phyloP scores from a whole-genome alignment of 2,113 vertebrate species.

The Manacus vitellinus region DNA sequence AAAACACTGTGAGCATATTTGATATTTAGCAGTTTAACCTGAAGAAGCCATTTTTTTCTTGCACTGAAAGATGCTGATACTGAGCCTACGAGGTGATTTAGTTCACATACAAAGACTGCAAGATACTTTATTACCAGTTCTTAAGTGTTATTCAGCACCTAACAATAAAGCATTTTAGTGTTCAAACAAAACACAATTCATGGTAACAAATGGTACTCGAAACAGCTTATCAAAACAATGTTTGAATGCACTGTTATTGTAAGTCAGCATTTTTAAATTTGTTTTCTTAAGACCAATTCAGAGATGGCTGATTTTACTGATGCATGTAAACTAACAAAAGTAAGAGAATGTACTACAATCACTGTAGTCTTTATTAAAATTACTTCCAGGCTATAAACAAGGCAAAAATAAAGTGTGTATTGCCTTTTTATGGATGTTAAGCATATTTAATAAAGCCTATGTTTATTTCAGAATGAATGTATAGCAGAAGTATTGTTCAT shows the following conservation, averaged over 20 bases:
- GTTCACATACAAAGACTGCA: background rate
- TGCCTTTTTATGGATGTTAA: background rate
- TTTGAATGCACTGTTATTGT: background rate
- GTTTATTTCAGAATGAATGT: background rate
- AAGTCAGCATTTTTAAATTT: background rate
- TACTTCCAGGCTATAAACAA: background rate
- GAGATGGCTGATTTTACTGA: background rate
- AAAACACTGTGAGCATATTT: background rate
- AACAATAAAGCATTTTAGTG: background rate
- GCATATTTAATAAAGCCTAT: background rate
- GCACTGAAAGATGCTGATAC: background rate
- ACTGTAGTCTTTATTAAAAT: background rate
- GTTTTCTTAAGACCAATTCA: background rate
- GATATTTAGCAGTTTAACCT: background rate
- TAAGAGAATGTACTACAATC: background rate
- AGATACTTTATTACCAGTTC: background rate
- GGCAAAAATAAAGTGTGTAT: background rate
- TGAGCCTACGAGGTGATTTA: background rate
- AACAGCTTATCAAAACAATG: background rate
- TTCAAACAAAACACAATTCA: background rate
- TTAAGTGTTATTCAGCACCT: background rate
- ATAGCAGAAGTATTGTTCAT: background rate
- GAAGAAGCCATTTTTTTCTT: background rate
- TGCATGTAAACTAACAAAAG: background rate
- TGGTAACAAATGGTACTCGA: background rate